Evolutionary conservation across 2,888 invertebrate species (phyloP).

Genomic region (Fragum sueziense): DNA sequence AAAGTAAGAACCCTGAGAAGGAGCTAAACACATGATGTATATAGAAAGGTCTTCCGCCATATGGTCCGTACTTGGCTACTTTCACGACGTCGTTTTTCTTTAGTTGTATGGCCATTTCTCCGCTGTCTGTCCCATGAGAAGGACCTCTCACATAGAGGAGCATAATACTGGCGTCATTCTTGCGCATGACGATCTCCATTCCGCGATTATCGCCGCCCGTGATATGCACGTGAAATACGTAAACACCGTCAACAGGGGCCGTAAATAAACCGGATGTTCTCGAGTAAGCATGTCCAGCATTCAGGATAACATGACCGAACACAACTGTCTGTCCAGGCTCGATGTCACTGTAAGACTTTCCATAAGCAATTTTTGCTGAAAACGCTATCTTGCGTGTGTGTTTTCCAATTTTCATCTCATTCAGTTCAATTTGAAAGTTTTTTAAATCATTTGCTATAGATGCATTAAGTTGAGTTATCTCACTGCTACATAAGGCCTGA

Average conservation of each 20-base stretch:
- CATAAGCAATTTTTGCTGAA: neutral
- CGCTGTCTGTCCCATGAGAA: conserved; percentile 19
- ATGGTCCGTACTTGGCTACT: conserved; percentile 30
- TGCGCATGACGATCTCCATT: conserved; percentile 20
- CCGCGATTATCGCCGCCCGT: neutral
- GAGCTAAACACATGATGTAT: conserved; percentile 24
- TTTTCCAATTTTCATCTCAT: neutral
- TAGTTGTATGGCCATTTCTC: conserved; percentile 12
- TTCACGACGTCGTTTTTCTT: conserved; percentile 14
- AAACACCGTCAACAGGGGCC: neutral
- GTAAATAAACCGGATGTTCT: neutral
- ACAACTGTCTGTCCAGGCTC: conserved; percentile 12
- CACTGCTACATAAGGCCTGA: neutral
- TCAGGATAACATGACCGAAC: neutral
- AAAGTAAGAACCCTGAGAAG: conserved; percentile 30
- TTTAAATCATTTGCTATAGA: neutral
- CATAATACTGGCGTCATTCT: conserved; percentile 1
- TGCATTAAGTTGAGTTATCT: neutral
- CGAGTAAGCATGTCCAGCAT: neutral
- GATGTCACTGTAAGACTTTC: conserved; percentile 9
- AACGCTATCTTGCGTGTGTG: neutral
- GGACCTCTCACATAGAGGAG: conserved; percentile 19
- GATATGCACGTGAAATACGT: conserved; percentile 30
- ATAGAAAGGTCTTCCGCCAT: conserved; percentile 26
- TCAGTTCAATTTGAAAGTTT: neutral